Evolutionary conservation across 2,888 invertebrate genomes (phyloP), one percentile per base, ranked within the genome.

Genomic region (Melanophora roralis): DNA sequence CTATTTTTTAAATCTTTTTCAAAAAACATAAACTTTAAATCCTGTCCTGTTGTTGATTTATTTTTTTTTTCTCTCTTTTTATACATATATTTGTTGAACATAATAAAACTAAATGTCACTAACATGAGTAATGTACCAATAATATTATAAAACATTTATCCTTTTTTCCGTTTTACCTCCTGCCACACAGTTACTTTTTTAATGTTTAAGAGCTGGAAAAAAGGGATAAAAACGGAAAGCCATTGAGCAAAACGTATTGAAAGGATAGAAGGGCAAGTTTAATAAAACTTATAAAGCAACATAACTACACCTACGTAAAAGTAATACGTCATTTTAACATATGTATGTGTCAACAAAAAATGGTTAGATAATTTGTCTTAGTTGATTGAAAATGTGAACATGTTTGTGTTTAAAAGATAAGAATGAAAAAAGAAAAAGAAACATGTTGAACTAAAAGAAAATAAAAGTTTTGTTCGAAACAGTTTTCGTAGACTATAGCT

Each of bases 21-120:
- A 5, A 3, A 6, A 27, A 27, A 27, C 3, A 27, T 5, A 27
- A 5, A 27, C 27, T 27, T 27, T 27, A 27, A 27, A 27, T 27
- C 27, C n/a, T n/a, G 6, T 27, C 6, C 27, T 27, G 27, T 27
- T 27, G 27, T 27, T 27, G 27, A 27, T 27, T 27, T 27, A 27
- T 27, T 27, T 6, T 6, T 27, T 3, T 6, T 27, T 3, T 27
- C 27, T 3, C 6, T 27, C 6, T 27, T 27, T 6, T n/a, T n/a
- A n/a, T n/a, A n/a, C n/a, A n/a, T n/a, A n/a, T 9, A 49, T 60
- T 49, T 32, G 38, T 23, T 59, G 11, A 60, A 71, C 36, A 38
- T 32, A 72, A 55, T 62, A 62, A 72, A 62, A 72, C 71, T 72
- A 72, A 72, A 72, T 72, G 72, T 72, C 72, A 64, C 72, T 55